Conservation (phyloP, 1,140 invertebrate genomes). For the Dreissena polymorpha region DNA sequence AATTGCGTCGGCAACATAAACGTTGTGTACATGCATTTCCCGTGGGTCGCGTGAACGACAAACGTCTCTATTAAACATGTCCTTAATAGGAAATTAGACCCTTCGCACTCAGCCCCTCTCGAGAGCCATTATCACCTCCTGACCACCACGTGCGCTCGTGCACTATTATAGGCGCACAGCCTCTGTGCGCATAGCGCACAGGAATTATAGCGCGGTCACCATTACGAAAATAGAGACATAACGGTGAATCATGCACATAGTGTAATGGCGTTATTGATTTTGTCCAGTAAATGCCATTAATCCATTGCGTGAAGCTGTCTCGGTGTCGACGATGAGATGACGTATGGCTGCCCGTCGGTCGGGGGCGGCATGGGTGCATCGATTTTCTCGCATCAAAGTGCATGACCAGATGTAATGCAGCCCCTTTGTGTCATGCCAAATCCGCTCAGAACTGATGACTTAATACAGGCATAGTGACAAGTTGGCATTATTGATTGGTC, state of each 20-base stretch:
- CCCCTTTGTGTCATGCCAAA: too few species aligned
- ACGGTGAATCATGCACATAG: slow-evolving; percentile 45
- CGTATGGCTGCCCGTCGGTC: too few species aligned
- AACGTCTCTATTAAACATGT: background rate
- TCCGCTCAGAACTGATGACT: too few species aligned
- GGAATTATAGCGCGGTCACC: background rate
- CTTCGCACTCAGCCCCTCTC: background rate
- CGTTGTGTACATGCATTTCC: too few species aligned
- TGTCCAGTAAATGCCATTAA: slow-evolving; percentile 20
- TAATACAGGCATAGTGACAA: too few species aligned
- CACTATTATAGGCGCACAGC: background rate
- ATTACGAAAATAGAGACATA: background rate
- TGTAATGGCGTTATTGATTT: slow-evolving; percentile 40
- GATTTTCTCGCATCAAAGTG: too few species aligned
- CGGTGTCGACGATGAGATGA: too few species aligned
- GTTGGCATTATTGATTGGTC: too few species aligned
- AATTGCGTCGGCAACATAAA: too few species aligned
- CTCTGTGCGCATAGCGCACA: background rate
- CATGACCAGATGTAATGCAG: too few species aligned
- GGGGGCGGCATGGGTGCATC: too few species aligned
- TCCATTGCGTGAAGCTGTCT: slow-evolving; percentile 35
- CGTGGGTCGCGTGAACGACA: too few species aligned
- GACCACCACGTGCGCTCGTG: background rate
- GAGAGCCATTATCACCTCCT: background rate
- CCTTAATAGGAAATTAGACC: background rate